Evolutionary conservation across 2,888 invertebrate species (phyloP), one percentile per base, ranked within the genome.

Genomic region (Argyresthia albistria): DNA sequence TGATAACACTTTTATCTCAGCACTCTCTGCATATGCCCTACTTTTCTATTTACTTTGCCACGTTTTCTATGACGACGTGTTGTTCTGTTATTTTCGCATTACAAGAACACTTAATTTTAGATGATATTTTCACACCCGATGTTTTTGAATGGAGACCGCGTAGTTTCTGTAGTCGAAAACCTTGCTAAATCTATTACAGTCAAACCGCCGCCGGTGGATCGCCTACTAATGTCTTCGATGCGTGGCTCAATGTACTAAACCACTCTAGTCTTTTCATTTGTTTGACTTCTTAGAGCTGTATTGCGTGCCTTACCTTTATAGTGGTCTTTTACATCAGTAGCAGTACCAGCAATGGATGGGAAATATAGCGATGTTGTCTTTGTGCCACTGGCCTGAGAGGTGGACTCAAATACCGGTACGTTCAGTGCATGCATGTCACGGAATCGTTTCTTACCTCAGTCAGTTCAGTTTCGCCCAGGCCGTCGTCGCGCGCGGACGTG

Each of bases 401-500:
- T 42, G 42, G 42, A 42, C n/a, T 42, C n/a, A 42, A 42, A 42
- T 42, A 42, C 4, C n/a, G n/a, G 42, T 11, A 42, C 12, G 42
- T 12, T 25, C 25, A 25, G 12, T 42, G 42, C 42, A 42, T 42
- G 42, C 42, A 12, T 42, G 42, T 10, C 42, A 42, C 42, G 42
- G n/a, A 42, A 46, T 14, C n/a, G 9, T 10, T n/a, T 10, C 46
- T n/a, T 9, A 4, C 46, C 8, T n/a, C 8, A 7, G 11, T n/a
- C 55, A 54, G 56, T 55, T 75, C 70, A 83, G 83, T 82, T 66
- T 60, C 60, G 66, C 69, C 66, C 66, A 59, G 65, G 55, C 60
- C 61, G 69, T 63, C 73, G 71, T 69, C 69, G 65, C 57, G 67
- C 60, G 61, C 59, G 55, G 64, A 71, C 77, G 76, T 67, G 56